Evolutionary conservation across 2,797 vertebrate species (phyloP), one percentile per base, ranked within the genome.

Genomic region (Poecile montanus): DNA sequence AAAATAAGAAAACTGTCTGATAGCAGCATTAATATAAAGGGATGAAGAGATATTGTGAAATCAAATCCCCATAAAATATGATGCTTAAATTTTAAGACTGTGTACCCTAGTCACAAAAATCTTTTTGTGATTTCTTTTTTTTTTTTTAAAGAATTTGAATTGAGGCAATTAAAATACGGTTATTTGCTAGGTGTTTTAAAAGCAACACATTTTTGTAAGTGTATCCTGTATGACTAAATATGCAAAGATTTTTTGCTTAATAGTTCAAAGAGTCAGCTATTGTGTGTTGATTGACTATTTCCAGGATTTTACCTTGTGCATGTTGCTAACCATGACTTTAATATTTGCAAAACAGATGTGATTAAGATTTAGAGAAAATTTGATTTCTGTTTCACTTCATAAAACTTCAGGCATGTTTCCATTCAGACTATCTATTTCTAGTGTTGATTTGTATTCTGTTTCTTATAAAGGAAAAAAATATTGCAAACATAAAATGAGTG

Each of bases 61-160:
- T 34, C 4, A 22, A 50, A 30, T 63, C 14, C 34, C 21, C 5
- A 30, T 51, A 38, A 65, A 54, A 32, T 29, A 8, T 27, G 16
- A 13, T 34, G 48, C 3, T 38, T 61, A 50, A 67, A 40, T 68
- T 61, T 34, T 60, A 42, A 36, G 26, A 47, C 30, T 30, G 5
- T 30, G 16, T 26, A 61, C 3, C 26, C 4, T 45, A 63, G 13
- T 22, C 7, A 61, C 23, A 76, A 70, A 38, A 2, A 30, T 40
- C 0, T 2, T 42, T 54, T 56, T 23, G 4, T 38, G 30, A 0
- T 2, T 29, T 54, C 18, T 23, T 56, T 13, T 67, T 68, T 63
- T 63, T 34, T 42, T 93, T 82, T 29, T 40, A 40, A 38, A 18
- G 7, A 34, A 29, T 75, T 62, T 42, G 2, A 51, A 26, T 17